These are phyloP conservation scores for Amphipoea oculea DNA, from an alignment of 2,888 invertebrate genomes.

Conservation along the genomic window DNA sequence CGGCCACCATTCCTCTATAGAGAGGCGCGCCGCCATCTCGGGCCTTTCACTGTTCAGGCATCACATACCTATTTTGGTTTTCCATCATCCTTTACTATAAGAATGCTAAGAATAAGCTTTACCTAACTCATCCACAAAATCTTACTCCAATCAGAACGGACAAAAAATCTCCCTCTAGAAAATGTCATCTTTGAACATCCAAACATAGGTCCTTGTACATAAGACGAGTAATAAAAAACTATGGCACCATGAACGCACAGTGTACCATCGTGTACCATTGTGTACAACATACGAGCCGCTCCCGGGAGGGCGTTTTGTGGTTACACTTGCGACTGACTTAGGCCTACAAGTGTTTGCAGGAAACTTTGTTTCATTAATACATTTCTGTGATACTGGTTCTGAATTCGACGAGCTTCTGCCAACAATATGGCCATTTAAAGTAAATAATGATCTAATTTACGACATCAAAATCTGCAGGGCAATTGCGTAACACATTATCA, in stretches of 20 bases:
- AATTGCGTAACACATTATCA: no score
- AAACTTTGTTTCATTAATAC: constrained; percentile 82
- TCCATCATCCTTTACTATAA: not conserved
- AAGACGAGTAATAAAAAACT: constrained; percentile 47
- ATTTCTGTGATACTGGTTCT: constrained; percentile 64
- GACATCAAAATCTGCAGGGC: not conserved
- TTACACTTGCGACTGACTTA: constrained; percentile 78
- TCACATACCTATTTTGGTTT: not conserved
- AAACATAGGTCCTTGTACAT: constrained; percentile 2
- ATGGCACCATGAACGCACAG: constrained; percentile 50
- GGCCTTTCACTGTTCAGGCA: no score
- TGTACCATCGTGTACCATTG: constrained; percentile 45
- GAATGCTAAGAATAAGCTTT: not conserved
- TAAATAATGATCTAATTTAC: not conserved
- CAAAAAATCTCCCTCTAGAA: constrained; percentile 6
- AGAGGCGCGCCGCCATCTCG: no score
- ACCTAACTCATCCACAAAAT: not conserved
- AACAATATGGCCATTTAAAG: not conserved
- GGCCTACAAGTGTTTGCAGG: constrained; percentile 79
- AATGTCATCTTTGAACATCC: constrained; percentile 4
- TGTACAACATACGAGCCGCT: constrained; percentile 55
- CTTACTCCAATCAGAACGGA: not conserved
- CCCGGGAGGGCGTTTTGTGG: constrained; percentile 85
- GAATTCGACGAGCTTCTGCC: constrained; percentile 35
- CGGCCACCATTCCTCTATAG: no score